Base-by-base conservation (phyloP, 2,888 invertebrate species). In the Seira sanloemensis region DNA sequence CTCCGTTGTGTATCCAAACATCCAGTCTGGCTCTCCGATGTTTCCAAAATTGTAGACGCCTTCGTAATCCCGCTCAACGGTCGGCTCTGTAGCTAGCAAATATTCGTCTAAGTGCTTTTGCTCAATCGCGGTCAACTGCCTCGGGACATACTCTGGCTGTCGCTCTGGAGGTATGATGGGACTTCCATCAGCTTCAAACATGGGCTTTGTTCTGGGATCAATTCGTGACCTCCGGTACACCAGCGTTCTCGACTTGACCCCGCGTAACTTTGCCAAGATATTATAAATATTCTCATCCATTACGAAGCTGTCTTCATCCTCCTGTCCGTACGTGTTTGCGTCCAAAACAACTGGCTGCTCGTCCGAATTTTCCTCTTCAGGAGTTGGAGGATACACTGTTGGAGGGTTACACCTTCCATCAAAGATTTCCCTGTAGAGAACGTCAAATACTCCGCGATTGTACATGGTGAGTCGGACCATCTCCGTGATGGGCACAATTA, bases 401-500 rank as follows among this genome's bases (percentile, higher is more conserved):
- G 76, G 76, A 25, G 76, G 67, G 1, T 72, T 58, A 54, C 75
- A 77, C 12, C 62, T 66, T 1, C 77, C 82, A 2, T 71, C 72
- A 58, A 46, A 69, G 21, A 82, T 82, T 67, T 82, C 77, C 9
- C n/a, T 25, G 67, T 82, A 82, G 24, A 82, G 9, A 4, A 82
- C 25, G 24, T 82, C 82, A 37, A 65, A 82, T 0, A 82, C 77
- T 21, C 72, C 77, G 9, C 82, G 71, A 27, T 82, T 82, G 67
- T 82, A 82, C 25, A 69, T 66, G 9, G 54, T 71, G 4, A 82
- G 37, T 26, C 77, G 65, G 0, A 77, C 26, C 67, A 82, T 50
- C 23, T 82, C 82, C 1, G 62, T 72, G 21, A 82, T 37, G 18
- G 82, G 77, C 1, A 24, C 46, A 0, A 67, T 2, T 24, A 82